Base-by-base conservation (phyloP, 2,113 vertebrate genomes). In the Marcusenius ussheri region DNA sequence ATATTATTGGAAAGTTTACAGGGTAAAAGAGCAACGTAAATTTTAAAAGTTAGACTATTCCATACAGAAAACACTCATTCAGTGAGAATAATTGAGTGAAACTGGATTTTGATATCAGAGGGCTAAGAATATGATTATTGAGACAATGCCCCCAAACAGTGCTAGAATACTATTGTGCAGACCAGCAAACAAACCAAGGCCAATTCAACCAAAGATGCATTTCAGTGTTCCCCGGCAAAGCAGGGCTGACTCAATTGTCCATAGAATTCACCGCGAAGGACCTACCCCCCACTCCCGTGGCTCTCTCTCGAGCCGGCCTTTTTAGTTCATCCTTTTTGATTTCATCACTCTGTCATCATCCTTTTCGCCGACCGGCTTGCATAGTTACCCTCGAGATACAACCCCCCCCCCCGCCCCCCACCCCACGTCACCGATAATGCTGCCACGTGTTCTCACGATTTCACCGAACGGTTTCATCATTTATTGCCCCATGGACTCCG, bases 291-390 rank as follows among this genome's bases (percentile, higher is more conserved):
- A 24, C 31, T 39, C 86, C 31, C 3, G n/a, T 13, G 10, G 39
- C 49, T 39, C 10, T 42, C 21, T 31, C n/a, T 53, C 13, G 2
- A 42, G 46, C 10, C 49, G 35, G 86, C 31, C 53, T 88, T 58
- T 88, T 58, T 88, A 58, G 51, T 53, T 58, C 49, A 35, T 88
- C 15, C 86, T 42, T 45, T 42, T 88, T 88, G 50, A 56, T 88
- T 88, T 88, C 53, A 88, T 62, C 56, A 50, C 31, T 87, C 86
- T 50, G 31, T 39, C 86, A 87, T 58, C 86, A 87, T 87, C 86
- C 87, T 62, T 46, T 88, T 46, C 21, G 13, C 15, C 19, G 56
- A 56, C 87, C 21, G 31, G 56, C 35, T 39, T 45, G 53, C 42
- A 19, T 27, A 42, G 87, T 88, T 88, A 66, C 58, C 56, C 87